These are phyloP conservation scores for Apolygus lucorum DNA, from an alignment of 1,140 invertebrate species.

Conservation along the genomic window DNA sequence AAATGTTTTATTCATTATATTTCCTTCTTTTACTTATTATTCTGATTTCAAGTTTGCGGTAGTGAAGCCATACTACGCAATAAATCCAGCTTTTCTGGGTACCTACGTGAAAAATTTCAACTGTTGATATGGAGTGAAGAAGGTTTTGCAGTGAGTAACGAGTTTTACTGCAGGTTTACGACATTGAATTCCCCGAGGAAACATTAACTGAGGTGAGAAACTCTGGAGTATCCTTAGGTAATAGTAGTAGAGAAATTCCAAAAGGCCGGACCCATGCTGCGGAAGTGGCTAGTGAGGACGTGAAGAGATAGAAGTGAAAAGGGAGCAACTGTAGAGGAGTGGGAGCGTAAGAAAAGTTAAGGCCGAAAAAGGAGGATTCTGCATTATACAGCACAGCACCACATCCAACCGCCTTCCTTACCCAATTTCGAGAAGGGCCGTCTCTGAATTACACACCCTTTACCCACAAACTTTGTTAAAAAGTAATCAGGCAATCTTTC, in stretches of 20 bases:
- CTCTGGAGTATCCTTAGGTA: no score
- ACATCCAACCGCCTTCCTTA: neutral
- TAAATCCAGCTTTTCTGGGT: no score
- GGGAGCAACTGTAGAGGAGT: neutral
- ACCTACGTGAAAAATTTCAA: no score
- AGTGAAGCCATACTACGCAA: no score
- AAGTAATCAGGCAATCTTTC: slow-evolving; percentile 23
- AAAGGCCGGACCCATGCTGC: neutral
- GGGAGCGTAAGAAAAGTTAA: neutral
- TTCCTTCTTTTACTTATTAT: no score
- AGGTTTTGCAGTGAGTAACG: no score
- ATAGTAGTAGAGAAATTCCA: neutral
- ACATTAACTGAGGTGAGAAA: no score
- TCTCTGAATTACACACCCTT: slow-evolving; percentile 18
- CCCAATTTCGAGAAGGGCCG: neutral
- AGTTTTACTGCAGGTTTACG: no score
- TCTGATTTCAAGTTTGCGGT: no score
- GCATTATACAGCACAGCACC: slow-evolving; percentile 10
- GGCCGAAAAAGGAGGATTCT: slow-evolving; percentile 4
- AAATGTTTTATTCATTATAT: no score
- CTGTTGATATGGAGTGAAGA: no score
- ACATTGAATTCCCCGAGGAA: no score
- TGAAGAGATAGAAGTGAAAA: neutral
- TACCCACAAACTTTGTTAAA: slow-evolving; percentile 21
- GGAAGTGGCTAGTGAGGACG: neutral